Conservation (phyloP, 2,113 vertebrate genomes). For the Zosterops lateralis region DNA sequence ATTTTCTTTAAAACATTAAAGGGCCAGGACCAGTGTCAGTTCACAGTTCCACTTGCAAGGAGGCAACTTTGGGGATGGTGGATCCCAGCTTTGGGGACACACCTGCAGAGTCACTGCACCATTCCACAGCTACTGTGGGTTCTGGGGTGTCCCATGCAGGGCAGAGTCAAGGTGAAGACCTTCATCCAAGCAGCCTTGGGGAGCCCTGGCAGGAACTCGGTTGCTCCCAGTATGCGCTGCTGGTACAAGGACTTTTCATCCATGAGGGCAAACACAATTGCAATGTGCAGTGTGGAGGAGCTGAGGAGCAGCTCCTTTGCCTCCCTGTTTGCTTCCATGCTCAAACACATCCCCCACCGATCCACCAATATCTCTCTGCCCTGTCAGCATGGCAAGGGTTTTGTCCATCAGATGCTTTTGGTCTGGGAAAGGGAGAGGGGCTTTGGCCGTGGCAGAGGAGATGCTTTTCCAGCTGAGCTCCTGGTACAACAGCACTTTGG, state of each 20-base stretch:
- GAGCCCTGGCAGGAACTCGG: background rate
- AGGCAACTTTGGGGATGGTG: background rate
- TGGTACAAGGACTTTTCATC: background rate
- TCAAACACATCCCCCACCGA: background rate
- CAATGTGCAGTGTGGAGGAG: background rate
- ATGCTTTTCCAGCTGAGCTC: background rate
- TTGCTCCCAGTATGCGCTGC: background rate
- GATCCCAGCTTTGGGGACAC: background rate
- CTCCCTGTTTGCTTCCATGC: background rate
- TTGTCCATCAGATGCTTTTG: background rate
- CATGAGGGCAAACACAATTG: background rate
- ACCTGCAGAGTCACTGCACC: background rate
- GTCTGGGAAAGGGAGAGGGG: background rate
- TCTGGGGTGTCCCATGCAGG: background rate
- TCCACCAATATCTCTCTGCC: background rate
- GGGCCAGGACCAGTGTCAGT: background rate
- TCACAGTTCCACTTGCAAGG: no score
- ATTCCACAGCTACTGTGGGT: background rate
- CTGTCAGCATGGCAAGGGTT: background rate
- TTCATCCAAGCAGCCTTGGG: background rate
- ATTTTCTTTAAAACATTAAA: background rate
- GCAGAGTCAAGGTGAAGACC: background rate
- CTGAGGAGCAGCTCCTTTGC: background rate
- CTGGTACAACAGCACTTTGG: background rate
- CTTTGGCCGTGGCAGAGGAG: background rate